Conservation (phyloP, 2,888 invertebrate species). For the Diabrotica balteata region DNA sequence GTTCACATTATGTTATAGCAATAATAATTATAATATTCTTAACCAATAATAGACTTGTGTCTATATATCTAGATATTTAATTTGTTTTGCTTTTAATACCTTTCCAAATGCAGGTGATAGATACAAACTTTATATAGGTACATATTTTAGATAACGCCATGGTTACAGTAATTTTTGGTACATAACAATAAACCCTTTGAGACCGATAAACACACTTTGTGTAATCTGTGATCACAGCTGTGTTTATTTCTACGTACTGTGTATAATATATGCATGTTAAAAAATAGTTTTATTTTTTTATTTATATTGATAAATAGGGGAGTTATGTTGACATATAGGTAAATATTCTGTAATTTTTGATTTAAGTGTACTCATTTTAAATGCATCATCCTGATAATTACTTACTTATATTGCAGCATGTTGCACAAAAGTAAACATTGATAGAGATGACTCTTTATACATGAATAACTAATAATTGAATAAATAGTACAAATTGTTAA, state of each 20-base stretch:
- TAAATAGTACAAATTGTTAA: no score
- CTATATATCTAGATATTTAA: no score
- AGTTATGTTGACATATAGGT: slow-evolving; percentile 32
- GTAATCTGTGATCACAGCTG: slow-evolving; percentile 38
- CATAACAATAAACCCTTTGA: slow-evolving; percentile 37
- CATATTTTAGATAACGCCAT: slow-evolving; percentile 22
- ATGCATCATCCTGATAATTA: no score
- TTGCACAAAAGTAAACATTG: no score
- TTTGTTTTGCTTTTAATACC: neutral
- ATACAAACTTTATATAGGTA: slow-evolving; percentile 4
- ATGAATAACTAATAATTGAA: no score
- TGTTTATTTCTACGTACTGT: slow-evolving; percentile 36
- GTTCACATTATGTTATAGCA: no score
- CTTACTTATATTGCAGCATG: no score
- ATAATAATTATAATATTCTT: no score
- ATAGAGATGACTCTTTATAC: no score
- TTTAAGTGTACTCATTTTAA: neutral
- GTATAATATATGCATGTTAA: slow-evolving; percentile 37
- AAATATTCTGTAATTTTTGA: slow-evolving; percentile 18
- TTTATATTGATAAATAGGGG: slow-evolving; percentile 35
- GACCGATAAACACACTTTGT: slow-evolving; percentile 33
- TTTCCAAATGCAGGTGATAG: slow-evolving; percentile 22
- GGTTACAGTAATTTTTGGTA: slow-evolving; percentile 26
- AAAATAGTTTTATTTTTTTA: slow-evolving; percentile 35
- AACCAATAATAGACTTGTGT: no score